Percentiles rank a stretch among this genome's conserved stretches.
Conservation (phyloP, 1,140 invertebrate genomes). For the Plodia interpunctella region DNA sequence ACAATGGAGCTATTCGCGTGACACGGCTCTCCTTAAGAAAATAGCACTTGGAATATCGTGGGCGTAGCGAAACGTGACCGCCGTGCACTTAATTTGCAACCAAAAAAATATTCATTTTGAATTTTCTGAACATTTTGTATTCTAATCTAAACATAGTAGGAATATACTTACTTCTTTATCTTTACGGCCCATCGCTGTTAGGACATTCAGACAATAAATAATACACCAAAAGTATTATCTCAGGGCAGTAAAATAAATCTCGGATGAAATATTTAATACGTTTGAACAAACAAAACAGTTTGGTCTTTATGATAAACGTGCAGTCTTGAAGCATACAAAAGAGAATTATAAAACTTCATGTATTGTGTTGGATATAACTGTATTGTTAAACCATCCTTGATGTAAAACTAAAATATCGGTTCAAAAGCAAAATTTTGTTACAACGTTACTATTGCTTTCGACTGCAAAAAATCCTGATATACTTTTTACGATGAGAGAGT, state of each 20-base stretch:
- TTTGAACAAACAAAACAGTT: background rate
- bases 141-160: slow-evolving; percentile 11
- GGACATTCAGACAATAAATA: slow-evolving; percentile 2
- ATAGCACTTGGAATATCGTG: slow-evolving; percentile 28
- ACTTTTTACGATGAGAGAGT: slow-evolving; percentile 33
- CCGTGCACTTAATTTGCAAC: slow-evolving; percentile 21
- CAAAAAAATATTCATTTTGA: slow-evolving; percentile 10
- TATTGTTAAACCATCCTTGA: background rate
- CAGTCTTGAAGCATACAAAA: background rate
- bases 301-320: background rate
- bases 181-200: background rate
- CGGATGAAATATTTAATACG: background rate
- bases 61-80: slow-evolving; percentile 26
- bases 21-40: slow-evolving; percentile 32
- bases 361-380: too few relatives aligned
- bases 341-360: background rate
- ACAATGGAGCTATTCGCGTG: slow-evolving; percentile 31
- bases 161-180: slow-evolving; percentile 7
- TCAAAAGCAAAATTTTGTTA: too few relatives aligned
- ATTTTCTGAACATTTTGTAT: slow-evolving; percentile 13
- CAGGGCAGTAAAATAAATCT: background rate
- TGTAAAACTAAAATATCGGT: background rate
- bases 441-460: background rate
- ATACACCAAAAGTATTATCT: background rate
- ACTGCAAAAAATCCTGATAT: slow-evolving; percentile 6